Base-by-base conservation (phyloP, 1,140 invertebrate species). In the Diabrotica undecimpunctata region DNA sequence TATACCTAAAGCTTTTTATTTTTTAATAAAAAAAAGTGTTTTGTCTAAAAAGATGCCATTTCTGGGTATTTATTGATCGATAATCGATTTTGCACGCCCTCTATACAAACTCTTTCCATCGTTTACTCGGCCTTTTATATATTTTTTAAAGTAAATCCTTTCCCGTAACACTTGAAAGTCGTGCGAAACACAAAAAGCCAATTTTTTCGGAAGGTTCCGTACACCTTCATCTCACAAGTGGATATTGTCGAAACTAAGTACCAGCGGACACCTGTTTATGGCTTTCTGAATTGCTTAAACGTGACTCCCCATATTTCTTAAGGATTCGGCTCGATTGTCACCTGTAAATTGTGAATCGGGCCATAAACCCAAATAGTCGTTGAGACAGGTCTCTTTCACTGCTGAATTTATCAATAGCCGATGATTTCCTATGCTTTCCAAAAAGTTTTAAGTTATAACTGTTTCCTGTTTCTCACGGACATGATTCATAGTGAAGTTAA, bases 301-400 rank as follows among this genome's bases (percentile, higher is more conserved):
- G 70, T 71, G 70, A 71, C 70, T 65, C 67, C 54, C 54, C 11
- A 58, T 53, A 61, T 65, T 64, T 68, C 55, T 66, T 59, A 46
- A 39, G 63, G 58, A 67, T 70, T 65, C 64, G 50, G 14, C 41
- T 62, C 52, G 63, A 70, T 70, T 70, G 66, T 67, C 69, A 65
- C 66, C 61, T 67, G 62, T 62, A 36, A 54, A 62, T 58, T 67
- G 60, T 62, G 35, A 54, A 62, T 57, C 36, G 46, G 58, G 54
- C 50, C 55, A 62, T 66, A 66, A 66, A 62, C 57, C 46, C 39
- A 50, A 55, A 63, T 63, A 39, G 36, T 59, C 38, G n/a, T 13
- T 50, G n/a, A 8, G 41, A 46, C 41, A 46, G 41, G 41, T 46
- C 8, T 46, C 6, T 51, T 62, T 51, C 56, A 57, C 51, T 36